Conservation (phyloP, 2,113 vertebrate genomes). For the Nibea coibor region DNA sequence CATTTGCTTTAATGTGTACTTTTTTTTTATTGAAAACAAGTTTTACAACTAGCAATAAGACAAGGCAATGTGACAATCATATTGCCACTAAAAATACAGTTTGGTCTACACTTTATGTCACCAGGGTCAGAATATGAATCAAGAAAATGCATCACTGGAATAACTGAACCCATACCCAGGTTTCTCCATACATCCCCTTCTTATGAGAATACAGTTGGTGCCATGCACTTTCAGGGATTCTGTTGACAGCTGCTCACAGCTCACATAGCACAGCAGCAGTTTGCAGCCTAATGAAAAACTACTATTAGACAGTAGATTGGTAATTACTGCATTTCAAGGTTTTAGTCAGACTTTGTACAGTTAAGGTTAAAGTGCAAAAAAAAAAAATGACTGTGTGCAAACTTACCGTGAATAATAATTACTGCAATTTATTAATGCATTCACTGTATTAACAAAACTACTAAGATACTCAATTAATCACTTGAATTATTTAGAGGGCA, state of each 20-base stretch:
- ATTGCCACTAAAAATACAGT: neutral
- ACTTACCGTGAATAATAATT: neutral
- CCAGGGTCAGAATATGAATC: neutral
- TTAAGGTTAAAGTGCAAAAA: neutral
- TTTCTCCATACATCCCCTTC: neutral
- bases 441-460: neutral
- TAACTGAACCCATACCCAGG: too few relatives aligned
- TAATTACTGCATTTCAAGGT: neutral
- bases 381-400: neutral
- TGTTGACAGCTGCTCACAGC: slow-evolving; percentile 2
- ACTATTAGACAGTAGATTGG: neutral
- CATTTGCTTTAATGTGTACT: neutral
- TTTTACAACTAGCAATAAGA: neutral
- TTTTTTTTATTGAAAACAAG: neutral
- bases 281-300: slow-evolving; percentile 7
- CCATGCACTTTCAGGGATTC: neutral
- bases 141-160: too few relatives aligned
- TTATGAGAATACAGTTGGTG: neutral
- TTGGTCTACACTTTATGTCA: neutral
- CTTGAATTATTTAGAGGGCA: slow-evolving; percentile 1
- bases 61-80: neutral
- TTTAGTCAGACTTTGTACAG: neutral
- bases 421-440: too few relatives aligned
- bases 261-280: neutral
- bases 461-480: neutral